Percentiles rank a stretch among this genome's conserved stretches.
phyloP scores from a whole-genome alignment of 2,797 vertebrate genomes.

The Gymnopithys bicolor region DNA sequence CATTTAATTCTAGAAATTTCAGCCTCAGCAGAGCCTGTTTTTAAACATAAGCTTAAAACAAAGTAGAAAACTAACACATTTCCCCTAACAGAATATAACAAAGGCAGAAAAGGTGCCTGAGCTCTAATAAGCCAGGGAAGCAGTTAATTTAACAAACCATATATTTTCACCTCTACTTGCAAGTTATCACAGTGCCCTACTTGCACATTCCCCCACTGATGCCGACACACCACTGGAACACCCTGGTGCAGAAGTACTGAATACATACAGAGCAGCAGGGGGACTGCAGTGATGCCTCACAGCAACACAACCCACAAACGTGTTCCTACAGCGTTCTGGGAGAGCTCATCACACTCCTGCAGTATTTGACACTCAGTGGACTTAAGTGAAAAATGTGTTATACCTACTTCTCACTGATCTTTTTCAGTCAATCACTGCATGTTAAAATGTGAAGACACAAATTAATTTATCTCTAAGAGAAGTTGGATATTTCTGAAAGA shows the following conservation, averaged over 20 bases:
- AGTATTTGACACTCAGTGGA: neutral
- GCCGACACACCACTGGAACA: neutral
- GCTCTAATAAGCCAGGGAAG: slow-evolving; percentile 12
- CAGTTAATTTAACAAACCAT: slow-evolving; percentile 64
- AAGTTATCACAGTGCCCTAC: slow-evolving; percentile 33
- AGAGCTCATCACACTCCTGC: neutral
- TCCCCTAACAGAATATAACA: neutral
- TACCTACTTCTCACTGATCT: neutral
- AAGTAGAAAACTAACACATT: neutral
- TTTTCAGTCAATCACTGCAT: neutral
- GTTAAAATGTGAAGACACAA: neutral
- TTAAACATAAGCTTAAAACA: neutral
- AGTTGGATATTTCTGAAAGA: neutral
- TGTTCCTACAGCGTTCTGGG: neutral
- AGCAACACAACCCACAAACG: neutral
- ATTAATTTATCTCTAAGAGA: neutral
- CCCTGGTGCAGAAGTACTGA: neutral
- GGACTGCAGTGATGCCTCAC: neutral
- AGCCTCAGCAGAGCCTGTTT: neutral
- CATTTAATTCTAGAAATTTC: neutral
- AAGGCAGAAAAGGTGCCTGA: slow-evolving; percentile 16
- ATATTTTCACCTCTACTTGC: slow-evolving; percentile 64
- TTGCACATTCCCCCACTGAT: neutral
- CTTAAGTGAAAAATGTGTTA: neutral
- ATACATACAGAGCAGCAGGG: neutral